Percentiles rank a stretch among this genome's conserved stretches.
These are phyloP conservation scores for Quadroppia sp. DNA, from an alignment of 2,888 invertebrate species.

Conservation along the genomic window DNA sequence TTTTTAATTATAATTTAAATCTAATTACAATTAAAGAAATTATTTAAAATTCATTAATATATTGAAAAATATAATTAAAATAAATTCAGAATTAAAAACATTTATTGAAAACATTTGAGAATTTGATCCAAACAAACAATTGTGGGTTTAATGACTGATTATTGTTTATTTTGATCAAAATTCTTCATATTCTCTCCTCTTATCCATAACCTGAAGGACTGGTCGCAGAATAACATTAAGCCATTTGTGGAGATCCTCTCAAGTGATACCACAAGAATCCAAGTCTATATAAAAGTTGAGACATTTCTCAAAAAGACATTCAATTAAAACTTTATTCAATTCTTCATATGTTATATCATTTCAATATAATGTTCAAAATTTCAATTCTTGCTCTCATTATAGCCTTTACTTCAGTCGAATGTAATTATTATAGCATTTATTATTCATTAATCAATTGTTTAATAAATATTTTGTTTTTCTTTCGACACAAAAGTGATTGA, in stretches of 20 bases:
- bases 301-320: not conserved
- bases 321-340: not conserved
- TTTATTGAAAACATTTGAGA: too few species aligned
- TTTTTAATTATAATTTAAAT: too few species aligned
- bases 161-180: too few species aligned
- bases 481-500: conserved; percentile 4
- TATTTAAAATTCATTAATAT: too few species aligned
- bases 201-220: not conserved
- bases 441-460: not conserved
- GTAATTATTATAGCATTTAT: conserved; percentile 8
- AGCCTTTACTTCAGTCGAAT: not conserved
- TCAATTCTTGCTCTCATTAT: not conserved
- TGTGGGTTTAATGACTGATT: too few species aligned
- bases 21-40: too few species aligned
- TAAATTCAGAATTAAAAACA: too few species aligned
- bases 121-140: too few species aligned
- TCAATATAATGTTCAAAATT: not conserved
- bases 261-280: not conserved
- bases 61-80: too few species aligned
- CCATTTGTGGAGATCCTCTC: not conserved
- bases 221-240: not conserved
- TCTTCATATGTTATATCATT: too few species aligned
- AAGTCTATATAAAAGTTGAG: conserved; percentile 4
- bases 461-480: not conserved
- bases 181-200: too few species aligned